Evolutionary conservation across 2,888 invertebrate species (phyloP).

Genomic region (Apoda limacodes): DNA sequence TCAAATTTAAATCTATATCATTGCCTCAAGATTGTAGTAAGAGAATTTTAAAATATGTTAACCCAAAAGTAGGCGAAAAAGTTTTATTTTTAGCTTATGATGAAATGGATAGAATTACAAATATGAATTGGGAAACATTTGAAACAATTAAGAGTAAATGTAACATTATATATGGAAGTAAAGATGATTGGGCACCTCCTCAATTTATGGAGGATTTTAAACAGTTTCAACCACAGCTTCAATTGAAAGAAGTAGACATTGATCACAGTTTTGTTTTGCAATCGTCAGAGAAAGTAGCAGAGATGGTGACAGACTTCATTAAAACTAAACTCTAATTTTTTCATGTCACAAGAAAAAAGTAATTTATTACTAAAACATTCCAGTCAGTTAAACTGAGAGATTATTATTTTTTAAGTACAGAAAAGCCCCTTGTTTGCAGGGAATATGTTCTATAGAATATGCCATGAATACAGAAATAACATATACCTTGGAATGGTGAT

Average conservation of each 20-base stretch:
- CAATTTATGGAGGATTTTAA: slow-evolving; percentile 75
- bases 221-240: slow-evolving; percentile 35
- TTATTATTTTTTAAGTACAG: too few relatives aligned
- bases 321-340: too few relatives aligned
- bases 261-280: slow-evolving; percentile 87
- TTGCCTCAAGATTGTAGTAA: slow-evolving; percentile 60
- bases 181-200: slow-evolving; percentile 87
- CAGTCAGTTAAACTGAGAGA: too few relatives aligned
- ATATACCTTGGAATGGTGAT: too few relatives aligned
- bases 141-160: slow-evolving; percentile 69
- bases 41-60: slow-evolving; percentile 66
- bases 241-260: slow-evolving; percentile 36
- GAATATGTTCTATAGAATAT: too few relatives aligned
- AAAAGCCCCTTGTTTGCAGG: too few relatives aligned
- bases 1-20: slow-evolving; percentile 56
- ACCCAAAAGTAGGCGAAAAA: slow-evolving; percentile 71
- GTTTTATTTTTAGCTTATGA: slow-evolving; percentile 79
- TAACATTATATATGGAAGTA: slow-evolving; percentile 80
- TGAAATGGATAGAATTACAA: slow-evolving; percentile 82
- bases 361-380: too few relatives aligned
- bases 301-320: slow-evolving; percentile 39
- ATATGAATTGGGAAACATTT: slow-evolving; percentile 74
- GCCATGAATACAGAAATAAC: too few relatives aligned
- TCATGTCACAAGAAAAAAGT: too few relatives aligned
- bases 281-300: slow-evolving; percentile 69